A percentile compares a stretch with the other conserved stretches of the same genome.
These are phyloP conservation scores for Eupeodes luniger DNA, from an alignment of 2,888 invertebrate genomes.

Conservation along the genomic window DNA sequence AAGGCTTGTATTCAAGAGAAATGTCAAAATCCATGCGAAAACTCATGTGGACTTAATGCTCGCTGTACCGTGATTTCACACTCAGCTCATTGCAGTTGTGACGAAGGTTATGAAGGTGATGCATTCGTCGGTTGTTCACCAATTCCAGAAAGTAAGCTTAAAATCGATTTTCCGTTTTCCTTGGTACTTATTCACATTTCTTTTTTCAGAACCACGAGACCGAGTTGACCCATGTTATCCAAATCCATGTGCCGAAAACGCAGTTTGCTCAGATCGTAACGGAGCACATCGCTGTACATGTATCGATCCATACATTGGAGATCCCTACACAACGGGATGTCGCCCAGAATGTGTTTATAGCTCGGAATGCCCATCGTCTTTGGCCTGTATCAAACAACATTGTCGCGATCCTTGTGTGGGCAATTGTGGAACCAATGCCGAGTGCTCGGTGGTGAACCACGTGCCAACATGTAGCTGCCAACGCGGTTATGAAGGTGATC, in stretches of 20 bases:
- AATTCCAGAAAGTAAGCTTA: conserved; percentile 84
- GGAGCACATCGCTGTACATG: conserved; percentile 91
- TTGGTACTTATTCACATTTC: neutral
- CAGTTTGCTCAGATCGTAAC: conserved; percentile 89
- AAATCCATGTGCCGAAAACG: conserved; percentile 93
- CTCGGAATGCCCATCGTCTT: conserved; percentile 90
- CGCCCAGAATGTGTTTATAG: conserved; percentile 93
- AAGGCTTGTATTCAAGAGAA: conserved; percentile 92
- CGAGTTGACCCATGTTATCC: conserved; percentile 88
- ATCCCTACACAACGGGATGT: conserved; percentile 93
- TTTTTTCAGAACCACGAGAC: conserved; percentile 78
- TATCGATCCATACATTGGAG: conserved; percentile 94
- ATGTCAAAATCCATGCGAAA: conserved; percentile 92
- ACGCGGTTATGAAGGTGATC: conserved; percentile 91
- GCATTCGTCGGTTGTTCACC: conserved; percentile 92
- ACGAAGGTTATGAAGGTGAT: conserved; percentile 91
- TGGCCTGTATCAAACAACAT: conserved; percentile 92
- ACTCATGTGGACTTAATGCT: conserved; percentile 92
- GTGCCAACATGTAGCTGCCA: conserved; percentile 92
- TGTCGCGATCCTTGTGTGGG: conserved; percentile 94
- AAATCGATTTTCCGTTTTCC: accelerated
- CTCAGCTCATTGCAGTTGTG: conserved; percentile 92
- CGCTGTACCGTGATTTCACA: conserved; percentile 91
- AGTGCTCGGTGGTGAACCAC: conserved; percentile 92
- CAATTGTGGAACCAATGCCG: conserved; percentile 92